Percentiles rank a stretch among this genome's conserved stretches.
These are phyloP conservation scores for Pseudochirops cupreus DNA, from an alignment of 2,797 vertebrate species.

Conservation along the genomic window DNA sequence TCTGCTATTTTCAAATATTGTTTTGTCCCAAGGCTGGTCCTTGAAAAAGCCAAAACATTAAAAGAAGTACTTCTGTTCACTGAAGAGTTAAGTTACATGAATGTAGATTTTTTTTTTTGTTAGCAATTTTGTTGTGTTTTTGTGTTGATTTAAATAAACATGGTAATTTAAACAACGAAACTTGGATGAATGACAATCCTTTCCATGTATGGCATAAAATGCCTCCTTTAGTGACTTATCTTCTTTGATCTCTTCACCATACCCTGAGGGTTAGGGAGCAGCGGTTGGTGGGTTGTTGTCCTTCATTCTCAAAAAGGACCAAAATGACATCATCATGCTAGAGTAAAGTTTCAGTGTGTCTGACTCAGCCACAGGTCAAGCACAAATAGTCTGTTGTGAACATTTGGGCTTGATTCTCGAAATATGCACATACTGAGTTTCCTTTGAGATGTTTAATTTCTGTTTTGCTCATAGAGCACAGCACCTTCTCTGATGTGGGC, in stretches of 20 bases:
- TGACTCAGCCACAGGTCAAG: too few relatives aligned
- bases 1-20: conserved; percentile 77
- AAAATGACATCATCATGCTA: too few relatives aligned
- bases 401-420: too few relatives aligned
- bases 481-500: too few relatives aligned
- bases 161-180: conserved; percentile 74
- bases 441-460: too few relatives aligned
- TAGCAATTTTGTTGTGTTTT: conserved; percentile 73
- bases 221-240: conserved; percentile 20
- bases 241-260: conserved; percentile 12
- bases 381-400: too few relatives aligned
- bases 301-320: too few relatives aligned
- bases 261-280: conserved; percentile 4
- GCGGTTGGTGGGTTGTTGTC: neutral
- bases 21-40: conserved; percentile 88
- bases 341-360: too few relatives aligned
- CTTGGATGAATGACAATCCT: conserved; percentile 63
- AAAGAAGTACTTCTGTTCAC: conserved; percentile 81
- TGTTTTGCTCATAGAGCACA: too few relatives aligned
- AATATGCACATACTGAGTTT: too few relatives aligned
- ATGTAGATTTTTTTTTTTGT: conserved; percentile 67
- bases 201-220: conserved; percentile 60
- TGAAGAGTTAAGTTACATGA: conserved; percentile 81
- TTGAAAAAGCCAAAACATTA: conserved; percentile 84
- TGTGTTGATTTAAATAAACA: conserved; percentile 78